phyloP scores from a whole-genome alignment of 2,888 invertebrate genomes.

The Lasioglossum villosulum region DNA sequence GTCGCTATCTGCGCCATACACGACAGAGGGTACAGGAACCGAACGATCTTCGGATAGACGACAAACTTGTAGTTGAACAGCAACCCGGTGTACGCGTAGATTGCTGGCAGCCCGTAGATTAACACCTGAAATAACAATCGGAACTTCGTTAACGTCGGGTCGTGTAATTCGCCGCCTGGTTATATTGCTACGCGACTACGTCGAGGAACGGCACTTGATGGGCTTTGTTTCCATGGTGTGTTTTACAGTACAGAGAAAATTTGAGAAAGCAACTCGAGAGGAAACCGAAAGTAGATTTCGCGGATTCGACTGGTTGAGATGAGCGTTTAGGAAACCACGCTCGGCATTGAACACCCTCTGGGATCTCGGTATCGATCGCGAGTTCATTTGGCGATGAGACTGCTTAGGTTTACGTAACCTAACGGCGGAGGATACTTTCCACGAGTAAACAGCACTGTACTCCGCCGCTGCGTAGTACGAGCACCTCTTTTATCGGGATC shows the following conservation, averaged over 20 bases:
- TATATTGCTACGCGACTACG: background rate
- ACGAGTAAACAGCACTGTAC: constrained; percentile 7
- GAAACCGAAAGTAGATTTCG: background rate
- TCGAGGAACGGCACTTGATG: background rate
- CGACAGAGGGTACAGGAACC: constrained; percentile 92
- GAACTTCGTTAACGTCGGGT: background rate
- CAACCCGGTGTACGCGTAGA: constrained; percentile 92
- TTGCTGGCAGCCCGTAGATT: constrained; percentile 94
- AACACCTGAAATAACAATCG: constrained; percentile 81
- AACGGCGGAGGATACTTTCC: constrained; percentile 19
- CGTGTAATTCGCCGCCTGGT: background rate
- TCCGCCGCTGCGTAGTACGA: background rate
- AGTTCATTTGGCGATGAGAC: constrained; percentile 33
- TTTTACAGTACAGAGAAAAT: background rate
- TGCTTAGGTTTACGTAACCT: constrained; percentile 34
- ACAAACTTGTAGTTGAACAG: constrained; percentile 92
- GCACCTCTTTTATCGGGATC: constrained; percentile 33
- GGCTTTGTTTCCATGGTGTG: background rate
- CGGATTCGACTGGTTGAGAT: background rate
- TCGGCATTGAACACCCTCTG: constrained; percentile 1
- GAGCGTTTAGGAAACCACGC: background rate
- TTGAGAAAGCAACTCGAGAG: background rate
- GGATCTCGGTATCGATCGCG: constrained; percentile 17
- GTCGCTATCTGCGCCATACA: constrained; percentile 96
- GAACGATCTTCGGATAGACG: constrained; percentile 92